Evolutionary conservation across 2,888 invertebrate genomes (phyloP), one percentile per base, ranked within the genome.

Genomic region (Erannis defoliaria): DNA sequence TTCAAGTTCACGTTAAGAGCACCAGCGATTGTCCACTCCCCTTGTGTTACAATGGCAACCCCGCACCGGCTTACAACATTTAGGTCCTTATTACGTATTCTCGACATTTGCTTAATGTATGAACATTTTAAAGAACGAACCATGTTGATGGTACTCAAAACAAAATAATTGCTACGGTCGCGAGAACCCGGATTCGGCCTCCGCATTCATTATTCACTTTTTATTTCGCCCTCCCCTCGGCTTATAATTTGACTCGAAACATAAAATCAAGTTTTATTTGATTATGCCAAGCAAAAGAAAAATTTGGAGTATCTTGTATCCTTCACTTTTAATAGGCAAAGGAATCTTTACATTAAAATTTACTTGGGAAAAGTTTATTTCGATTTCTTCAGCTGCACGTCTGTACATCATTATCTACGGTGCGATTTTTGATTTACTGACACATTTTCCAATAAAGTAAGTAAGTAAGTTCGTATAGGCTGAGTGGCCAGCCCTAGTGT

Each of bases 201-300:
- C 86, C 84, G 85, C 90, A 90, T 91, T 91, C 90, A 91, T 92
- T 93, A 93, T 92, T 92, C 91, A 91, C 91, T 90, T 93, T 91
- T 90, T 90, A 90, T 91, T 92, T 88, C 83, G 76, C 85, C 87
- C 87, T 86, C 90, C 89, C 87, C 87, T 89, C 81, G 83, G 88
- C 89, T 91, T 92, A 90, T 91, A 91, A 93, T 92, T 91, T 92
- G 90, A 90, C 89, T 91, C 81, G 87, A 89, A 92, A 91, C 90
- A 91, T 91, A 91, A 91, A 92, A 92, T 92, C 90, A 90, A 90
- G 90, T 92, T 92, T 90, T 90, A 91, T 91, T 91, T 90, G 88
- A 91, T 92, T 90, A 89, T 84, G 79, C 85, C 85, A 80, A 84
- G 81, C 83, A 85, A 86, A 85, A 82, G 82, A 86, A 86, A 83